Percentiles rank a stretch among this genome's conserved stretches.
phyloP scores from a whole-genome alignment of 2,113 vertebrate genomes.

The Myotis lucifugus region DNA sequence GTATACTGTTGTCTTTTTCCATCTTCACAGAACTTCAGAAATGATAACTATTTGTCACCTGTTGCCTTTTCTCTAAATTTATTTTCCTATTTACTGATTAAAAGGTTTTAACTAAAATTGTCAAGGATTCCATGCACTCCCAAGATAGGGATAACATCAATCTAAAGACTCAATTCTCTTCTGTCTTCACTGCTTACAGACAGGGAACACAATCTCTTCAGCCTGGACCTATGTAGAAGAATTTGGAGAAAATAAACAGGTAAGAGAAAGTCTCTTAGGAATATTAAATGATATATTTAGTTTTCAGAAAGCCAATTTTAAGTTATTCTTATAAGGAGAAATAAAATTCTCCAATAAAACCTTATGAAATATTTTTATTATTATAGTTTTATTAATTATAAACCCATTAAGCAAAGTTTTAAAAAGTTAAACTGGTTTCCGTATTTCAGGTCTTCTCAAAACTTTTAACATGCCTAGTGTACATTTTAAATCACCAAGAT shows the following conservation, averaged over 20 bases:
- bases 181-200: conserved; percentile 75
- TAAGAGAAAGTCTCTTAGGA: conserved; percentile 58
- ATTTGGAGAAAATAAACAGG: conserved; percentile 77
- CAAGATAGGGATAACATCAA: conserved; percentile 64
- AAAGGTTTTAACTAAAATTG: conserved; percentile 65
- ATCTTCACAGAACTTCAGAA: conserved; percentile 63
- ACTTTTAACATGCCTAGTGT: neutral
- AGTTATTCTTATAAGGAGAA: conserved; percentile 16
- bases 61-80: conserved; percentile 46
- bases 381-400: conserved; percentile 28
- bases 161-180: conserved; percentile 77
- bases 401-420: neutral
- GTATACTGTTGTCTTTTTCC: conserved; percentile 38
- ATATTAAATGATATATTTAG: conserved; percentile 9
- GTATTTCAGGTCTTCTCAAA: conserved; percentile 28
- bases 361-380: neutral
- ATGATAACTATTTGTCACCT: conserved; percentile 53
- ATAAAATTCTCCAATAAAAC: neutral
- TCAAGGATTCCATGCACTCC: conserved; percentile 76
- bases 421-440: conserved; percentile 12
- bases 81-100: conserved; percentile 59
- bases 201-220: conserved; percentile 74
- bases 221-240: conserved; percentile 75
- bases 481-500: neutral
- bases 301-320: conserved; percentile 42